phyloP scores from a whole-genome alignment of 2,888 invertebrate species.

The Diarsia rubi region DNA sequence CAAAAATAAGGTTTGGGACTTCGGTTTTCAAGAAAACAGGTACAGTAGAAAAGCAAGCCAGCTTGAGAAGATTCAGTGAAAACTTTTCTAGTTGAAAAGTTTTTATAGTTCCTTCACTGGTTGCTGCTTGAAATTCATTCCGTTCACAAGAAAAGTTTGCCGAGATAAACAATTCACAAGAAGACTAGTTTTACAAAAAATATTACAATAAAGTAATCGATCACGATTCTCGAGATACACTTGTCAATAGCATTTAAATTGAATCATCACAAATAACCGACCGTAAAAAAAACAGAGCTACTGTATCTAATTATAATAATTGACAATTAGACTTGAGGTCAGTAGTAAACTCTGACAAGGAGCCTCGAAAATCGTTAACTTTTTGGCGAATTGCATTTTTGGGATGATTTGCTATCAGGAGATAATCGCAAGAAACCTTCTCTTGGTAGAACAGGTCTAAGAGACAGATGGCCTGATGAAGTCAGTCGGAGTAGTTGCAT shows the following conservation, averaged over 20 bases:
- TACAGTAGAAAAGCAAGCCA: not conserved
- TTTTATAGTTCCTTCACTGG: not conserved
- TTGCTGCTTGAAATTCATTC: constrained; percentile 14
- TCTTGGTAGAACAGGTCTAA: too few species aligned
- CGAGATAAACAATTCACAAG: not conserved
- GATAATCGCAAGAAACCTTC: not conserved
- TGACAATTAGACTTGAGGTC: constrained; percentile 38
- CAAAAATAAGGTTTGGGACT: constrained; percentile 5
- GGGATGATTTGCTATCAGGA: not conserved
- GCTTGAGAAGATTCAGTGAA: constrained; percentile 8
- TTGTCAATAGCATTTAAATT: constrained; percentile 20
- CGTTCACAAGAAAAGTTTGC: not conserved
- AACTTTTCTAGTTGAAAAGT: constrained; percentile 41
- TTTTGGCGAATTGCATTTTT: constrained; percentile 14
- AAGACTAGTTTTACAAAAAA: not conserved
- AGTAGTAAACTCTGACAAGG: constrained; percentile 16
- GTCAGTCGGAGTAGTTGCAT: not conserved
- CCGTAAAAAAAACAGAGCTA: constrained; percentile 17
- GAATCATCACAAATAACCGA: constrained; percentile 26
- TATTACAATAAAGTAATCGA: constrained; percentile 4
- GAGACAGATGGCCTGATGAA: not conserved
- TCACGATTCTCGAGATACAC: constrained; percentile 1
- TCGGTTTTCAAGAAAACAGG: constrained; percentile 19
- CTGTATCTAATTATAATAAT: constrained; percentile 47
- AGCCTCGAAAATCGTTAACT: constrained; percentile 27